Base-by-base conservation (phyloP, 2,888 invertebrate species). In the Liposcelis brunnea region DNA sequence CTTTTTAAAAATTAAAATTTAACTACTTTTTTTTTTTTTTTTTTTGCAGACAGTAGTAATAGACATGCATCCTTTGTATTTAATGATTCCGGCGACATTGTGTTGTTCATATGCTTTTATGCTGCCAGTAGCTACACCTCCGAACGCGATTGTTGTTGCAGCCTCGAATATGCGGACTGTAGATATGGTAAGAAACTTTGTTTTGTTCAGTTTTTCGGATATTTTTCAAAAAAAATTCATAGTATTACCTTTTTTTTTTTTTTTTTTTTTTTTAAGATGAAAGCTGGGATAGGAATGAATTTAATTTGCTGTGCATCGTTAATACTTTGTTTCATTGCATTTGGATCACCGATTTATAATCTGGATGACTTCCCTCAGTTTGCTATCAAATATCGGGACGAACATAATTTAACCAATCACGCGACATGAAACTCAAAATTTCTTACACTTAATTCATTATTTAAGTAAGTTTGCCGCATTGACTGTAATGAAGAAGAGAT, bases 61-160 rank as follows among this genome's bases (percentile, higher is more conserved):
- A 45, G 61, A 70, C 54, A 70, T 86, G 47, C 86, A 93, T 65
- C 93, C 93, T 0, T 66, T 94, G 47, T 86, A 83, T 63, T 68
- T 93, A 60, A 89, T 91, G 78, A 68, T 91, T 54, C 90, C 93
- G 1, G 86, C 87, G 0, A 75, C 90, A 1, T 66, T 93, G 18
- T 81, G 86, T 2, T 87, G 89, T 60, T 90, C 90, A 45, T 89
- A 89, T 69, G 89, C 85, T 7, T 86, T 91, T 71, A 89, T 89
- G 71, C 71, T 94, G 62, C 93, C 91, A 0, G 91, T 93, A n/a
- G 91, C 90, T 42, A 93, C 93, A 0, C 91, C 93, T 2, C 91
- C 93, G 12, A 94, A 94, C 64, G 93, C 94, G 2, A 85, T 95
- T 48, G 90, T 85, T 0, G 84, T 84, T 15, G 83, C 82, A 1